Evolutionary conservation across 1,140 invertebrate genomes (phyloP).

Genomic region (Drosophila repletoides): DNA sequence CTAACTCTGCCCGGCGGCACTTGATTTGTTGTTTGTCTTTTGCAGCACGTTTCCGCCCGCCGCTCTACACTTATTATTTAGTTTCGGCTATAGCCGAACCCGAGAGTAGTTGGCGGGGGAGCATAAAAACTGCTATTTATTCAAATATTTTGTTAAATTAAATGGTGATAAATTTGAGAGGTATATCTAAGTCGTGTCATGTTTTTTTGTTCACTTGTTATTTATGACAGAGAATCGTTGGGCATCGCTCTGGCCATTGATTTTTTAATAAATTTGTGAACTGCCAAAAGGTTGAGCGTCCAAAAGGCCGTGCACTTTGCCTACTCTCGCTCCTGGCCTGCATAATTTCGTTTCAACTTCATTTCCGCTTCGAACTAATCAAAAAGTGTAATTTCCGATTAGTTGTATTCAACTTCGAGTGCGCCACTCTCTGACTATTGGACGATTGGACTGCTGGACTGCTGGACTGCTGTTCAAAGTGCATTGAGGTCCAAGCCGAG

Average conservation of each 20-base stretch:
- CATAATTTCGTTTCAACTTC: slow-evolving; percentile 80
- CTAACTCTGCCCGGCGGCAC: slow-evolving; percentile 65
- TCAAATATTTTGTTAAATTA: too few relatives aligned
- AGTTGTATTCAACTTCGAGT: slow-evolving; percentile 72
- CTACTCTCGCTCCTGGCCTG: slow-evolving; percentile 26
- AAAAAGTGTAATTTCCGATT: slow-evolving; percentile 82
- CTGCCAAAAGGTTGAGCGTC: slow-evolving; percentile 37
- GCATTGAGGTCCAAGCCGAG: not conserved
- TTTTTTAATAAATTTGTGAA: slow-evolving; percentile 77
- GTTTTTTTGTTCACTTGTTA: slow-evolving; percentile 43
- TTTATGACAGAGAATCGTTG: slow-evolving; percentile 49
- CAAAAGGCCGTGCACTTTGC: slow-evolving; percentile 47
- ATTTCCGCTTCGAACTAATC: slow-evolving; percentile 81
- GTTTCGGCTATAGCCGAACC: slow-evolving; percentile 40
- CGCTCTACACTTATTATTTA: slow-evolving; percentile 61
- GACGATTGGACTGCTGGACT: too few relatives aligned
- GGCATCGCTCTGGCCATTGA: slow-evolving; percentile 59
- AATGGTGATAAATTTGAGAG: not conserved
- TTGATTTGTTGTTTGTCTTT: slow-evolving; percentile 79
- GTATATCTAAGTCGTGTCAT: not conserved
- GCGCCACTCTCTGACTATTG: slow-evolving; percentile 18
- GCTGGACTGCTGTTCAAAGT: slow-evolving; percentile 4
- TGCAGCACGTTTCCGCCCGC: slow-evolving; percentile 73
- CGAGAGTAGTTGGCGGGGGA: not conserved
- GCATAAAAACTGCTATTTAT: too few relatives aligned